Percentiles rank a stretch among this genome's conserved stretches.
These are phyloP conservation scores for Theocolax elegans DNA, from an alignment of 1,140 invertebrate genomes.

Conservation along the genomic window DNA sequence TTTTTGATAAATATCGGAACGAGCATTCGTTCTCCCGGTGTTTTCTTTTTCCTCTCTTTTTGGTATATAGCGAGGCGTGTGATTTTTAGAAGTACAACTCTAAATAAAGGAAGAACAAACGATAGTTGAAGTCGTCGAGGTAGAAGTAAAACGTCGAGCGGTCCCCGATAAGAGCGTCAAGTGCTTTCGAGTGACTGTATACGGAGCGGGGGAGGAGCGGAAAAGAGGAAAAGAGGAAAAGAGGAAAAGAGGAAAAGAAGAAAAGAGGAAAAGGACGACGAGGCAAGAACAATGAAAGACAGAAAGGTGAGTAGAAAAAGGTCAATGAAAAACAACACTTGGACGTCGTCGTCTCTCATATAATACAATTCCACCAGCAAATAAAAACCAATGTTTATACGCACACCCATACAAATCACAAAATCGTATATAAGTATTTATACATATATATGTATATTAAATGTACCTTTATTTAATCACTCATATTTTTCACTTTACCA, in stretches of 20 bases:
- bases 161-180: conserved; percentile 8
- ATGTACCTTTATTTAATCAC: too few relatives aligned
- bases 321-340: conserved; percentile 20
- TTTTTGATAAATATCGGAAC: background rate
- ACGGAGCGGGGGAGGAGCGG: too few relatives aligned
- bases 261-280: background rate
- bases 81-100: conserved; percentile 8
- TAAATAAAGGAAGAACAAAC: conserved; percentile 16
- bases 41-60: too few relatives aligned
- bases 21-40: too few relatives aligned
- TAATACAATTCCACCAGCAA: background rate
- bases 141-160: conserved; percentile 16
- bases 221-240: background rate
- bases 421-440: too few relatives aligned
- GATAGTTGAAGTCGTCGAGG: background rate
- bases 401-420: too few relatives aligned
- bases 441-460: too few relatives aligned
- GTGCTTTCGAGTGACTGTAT: conserved; percentile 15
- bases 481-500: too few relatives aligned
- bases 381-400: too few relatives aligned
- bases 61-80: too few relatives aligned
- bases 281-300: conserved; percentile 23
- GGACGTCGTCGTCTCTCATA: background rate
- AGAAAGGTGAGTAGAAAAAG: background rate
- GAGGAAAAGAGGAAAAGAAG: conserved; percentile 9